phyloP scores from a whole-genome alignment of 2,888 invertebrate species.

The Meghimatium bilineatum region DNA sequence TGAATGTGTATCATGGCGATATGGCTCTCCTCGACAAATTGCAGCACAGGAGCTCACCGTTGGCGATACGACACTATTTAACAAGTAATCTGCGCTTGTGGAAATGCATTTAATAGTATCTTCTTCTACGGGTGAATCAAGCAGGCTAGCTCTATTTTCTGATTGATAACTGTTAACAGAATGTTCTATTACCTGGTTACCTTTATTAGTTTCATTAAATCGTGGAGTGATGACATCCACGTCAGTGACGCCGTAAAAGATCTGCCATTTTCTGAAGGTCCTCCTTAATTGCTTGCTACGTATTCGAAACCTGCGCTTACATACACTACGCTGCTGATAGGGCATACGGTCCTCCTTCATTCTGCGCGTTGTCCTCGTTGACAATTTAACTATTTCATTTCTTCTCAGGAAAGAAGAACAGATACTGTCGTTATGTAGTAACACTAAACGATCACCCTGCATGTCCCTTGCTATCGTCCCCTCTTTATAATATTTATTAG shows the following conservation, averaged over 20 bases:
- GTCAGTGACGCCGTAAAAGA: not conserved
- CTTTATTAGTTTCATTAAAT: not conserved
- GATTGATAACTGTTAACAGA: too few relatives aligned
- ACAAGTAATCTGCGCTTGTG: not conserved
- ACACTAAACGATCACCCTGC: not conserved
- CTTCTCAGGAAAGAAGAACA: too few relatives aligned
- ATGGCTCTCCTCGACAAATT: not conserved
- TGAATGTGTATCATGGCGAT: too few relatives aligned
- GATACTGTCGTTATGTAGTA: too few relatives aligned
- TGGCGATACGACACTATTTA: not conserved
- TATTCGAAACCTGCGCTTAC: not conserved
- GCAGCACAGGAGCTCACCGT: not conserved
- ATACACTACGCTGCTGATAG: not conserved
- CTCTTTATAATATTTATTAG: not conserved
- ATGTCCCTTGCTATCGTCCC: too few relatives aligned
- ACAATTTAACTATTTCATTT: not conserved
- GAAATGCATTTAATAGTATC: not conserved
- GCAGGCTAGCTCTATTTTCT: too few relatives aligned
- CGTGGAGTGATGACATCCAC: not conserved
- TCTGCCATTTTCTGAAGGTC: too few relatives aligned
- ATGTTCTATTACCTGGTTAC: too few relatives aligned
- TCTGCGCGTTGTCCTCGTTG: not conserved
- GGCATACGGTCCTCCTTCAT: not conserved
- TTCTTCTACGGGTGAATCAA: not conserved
- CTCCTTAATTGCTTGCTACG: not conserved